These are phyloP conservation scores for Lepus oiostolus DNA, from an alignment of 2,797 vertebrate genomes.

Conservation along the genomic window DNA sequence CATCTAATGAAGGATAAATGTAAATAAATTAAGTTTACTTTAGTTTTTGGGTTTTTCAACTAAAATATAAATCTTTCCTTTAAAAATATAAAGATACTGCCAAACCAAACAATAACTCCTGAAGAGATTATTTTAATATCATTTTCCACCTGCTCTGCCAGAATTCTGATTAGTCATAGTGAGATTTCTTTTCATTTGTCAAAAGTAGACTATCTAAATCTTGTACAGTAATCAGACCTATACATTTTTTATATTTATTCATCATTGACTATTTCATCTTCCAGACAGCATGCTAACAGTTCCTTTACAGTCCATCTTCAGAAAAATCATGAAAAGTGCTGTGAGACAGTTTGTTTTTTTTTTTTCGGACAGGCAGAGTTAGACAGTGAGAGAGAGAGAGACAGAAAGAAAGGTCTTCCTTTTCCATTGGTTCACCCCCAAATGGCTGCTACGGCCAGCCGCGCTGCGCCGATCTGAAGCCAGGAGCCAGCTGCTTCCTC, in stretches of 20 bases:
- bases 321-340: conserved; percentile 45
- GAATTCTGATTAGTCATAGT: neutral
- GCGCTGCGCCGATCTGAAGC: too few species aligned
- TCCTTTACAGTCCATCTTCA: neutral
- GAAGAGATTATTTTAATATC: conserved; percentile 4
- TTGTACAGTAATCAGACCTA: neutral
- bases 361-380: too few species aligned
- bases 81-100: neutral
- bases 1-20: neutral
- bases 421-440: too few species aligned
- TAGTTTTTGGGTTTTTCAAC: neutral
- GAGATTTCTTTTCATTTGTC: neutral
- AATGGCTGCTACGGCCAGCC: too few species aligned
- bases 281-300: neutral
- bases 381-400: too few species aligned
- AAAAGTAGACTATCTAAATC: neutral
- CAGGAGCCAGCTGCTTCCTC: too few species aligned
- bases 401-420: too few species aligned
- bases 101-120: conserved; percentile 30
- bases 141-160: neutral
- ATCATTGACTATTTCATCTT: conserved; percentile 44
- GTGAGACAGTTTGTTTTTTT: neutral
- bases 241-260: neutral
- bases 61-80: conserved; percentile 7
- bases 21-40: conserved; percentile 34